A percentile compares a stretch with the other conserved stretches of the same genome.
Conservation (phyloP, 2,113 vertebrate genomes). For the Verasper variegatus region DNA sequence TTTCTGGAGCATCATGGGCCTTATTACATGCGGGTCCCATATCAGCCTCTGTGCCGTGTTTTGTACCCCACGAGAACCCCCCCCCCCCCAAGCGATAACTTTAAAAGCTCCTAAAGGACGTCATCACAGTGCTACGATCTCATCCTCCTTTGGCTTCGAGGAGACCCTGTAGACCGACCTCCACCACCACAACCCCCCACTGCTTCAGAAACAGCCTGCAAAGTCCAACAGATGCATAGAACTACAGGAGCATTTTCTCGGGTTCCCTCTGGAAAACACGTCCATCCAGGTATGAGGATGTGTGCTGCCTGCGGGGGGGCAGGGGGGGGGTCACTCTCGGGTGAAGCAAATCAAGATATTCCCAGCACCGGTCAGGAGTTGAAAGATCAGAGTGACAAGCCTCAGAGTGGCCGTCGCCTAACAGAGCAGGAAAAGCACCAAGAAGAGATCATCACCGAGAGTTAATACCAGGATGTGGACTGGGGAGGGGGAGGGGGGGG, state of each 20-base stretch:
- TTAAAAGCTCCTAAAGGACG: conserved; percentile 36
- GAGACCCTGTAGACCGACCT: not conserved
- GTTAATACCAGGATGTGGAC: conserved; percentile 34
- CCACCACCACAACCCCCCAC: conserved; percentile 14
- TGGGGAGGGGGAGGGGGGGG: not conserved
- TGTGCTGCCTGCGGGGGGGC: not conserved
- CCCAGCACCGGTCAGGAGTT: conserved; percentile 30
- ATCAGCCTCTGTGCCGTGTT: conserved; percentile 8
- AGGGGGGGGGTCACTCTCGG: conserved; percentile 21
- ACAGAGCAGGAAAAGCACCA: conserved; percentile 67
- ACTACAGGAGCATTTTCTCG: conserved; percentile 25
- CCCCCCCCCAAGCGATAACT: conserved; percentile 4
- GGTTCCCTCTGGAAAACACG: conserved; percentile 55
- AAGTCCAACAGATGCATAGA: conserved; percentile 48
- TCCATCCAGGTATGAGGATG: conserved; percentile 61
- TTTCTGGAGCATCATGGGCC: conserved; percentile 15
- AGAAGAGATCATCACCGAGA: conserved; percentile 58
- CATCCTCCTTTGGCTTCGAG: conserved; percentile 53
- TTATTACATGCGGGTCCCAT: conserved; percentile 21
- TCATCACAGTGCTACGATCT: conserved; percentile 77
- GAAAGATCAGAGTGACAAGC: conserved; percentile 63
- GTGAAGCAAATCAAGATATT: conserved; percentile 6
- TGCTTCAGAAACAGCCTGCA: conserved; percentile 17
- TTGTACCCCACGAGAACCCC: too few relatives aligned
- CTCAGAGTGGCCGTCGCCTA: conserved; percentile 78